Evolutionary conservation across 1,140 invertebrate species (phyloP).

Genomic region (Drosophila santomea): DNA sequence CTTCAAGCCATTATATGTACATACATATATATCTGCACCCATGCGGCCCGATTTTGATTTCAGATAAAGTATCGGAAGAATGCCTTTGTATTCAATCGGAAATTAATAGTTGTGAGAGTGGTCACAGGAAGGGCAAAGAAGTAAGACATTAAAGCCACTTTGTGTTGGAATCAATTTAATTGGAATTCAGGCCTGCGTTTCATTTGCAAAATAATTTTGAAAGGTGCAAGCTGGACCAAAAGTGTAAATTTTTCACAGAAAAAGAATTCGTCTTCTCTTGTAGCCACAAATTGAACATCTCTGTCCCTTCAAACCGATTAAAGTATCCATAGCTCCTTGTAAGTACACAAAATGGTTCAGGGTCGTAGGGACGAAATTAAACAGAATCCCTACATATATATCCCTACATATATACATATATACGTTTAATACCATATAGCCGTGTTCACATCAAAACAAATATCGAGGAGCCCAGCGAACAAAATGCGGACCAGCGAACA

Average conservation of each 20-base stretch:
- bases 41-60: neutral
- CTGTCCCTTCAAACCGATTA: neutral
- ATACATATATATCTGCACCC: neutral
- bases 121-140: neutral
- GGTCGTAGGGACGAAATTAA: constrained; percentile 17
- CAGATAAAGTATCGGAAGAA: neutral
- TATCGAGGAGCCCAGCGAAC: constrained; percentile 1
- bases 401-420: neutral
- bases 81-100: neutral
- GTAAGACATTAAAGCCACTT: neutral
- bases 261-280: neutral
- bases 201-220: no score
- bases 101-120: neutral
- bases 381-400: constrained; percentile 11
- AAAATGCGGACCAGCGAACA: constrained; percentile 16
- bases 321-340: constrained; percentile 4
- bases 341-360: neutral
- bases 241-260: no score
- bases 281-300: neutral
- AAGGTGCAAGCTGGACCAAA: no score
- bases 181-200: no score
- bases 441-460: constrained; percentile 21
- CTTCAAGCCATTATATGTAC: neutral
- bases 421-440: no score
- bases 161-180: neutral